Percentiles rank a stretch among this genome's conserved stretches.
Conservation (phyloP, 1,140 invertebrate genomes). For the Ylistrum balloti region DNA sequence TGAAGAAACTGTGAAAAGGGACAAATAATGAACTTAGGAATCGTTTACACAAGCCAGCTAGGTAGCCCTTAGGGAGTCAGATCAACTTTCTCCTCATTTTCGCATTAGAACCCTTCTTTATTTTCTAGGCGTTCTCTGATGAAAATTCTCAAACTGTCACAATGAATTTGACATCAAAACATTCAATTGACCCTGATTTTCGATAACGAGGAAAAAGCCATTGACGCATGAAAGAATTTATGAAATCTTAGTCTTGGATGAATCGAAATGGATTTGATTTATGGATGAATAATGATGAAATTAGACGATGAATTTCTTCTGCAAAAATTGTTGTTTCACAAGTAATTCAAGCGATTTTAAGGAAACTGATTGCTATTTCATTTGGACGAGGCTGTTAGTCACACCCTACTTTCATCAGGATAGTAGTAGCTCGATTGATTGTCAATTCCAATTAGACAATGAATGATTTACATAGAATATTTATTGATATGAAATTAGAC, state of each 20-base stretch:
- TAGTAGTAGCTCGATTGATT: background rate
- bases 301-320: background rate
- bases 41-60: slow-evolving; percentile 5
- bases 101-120: background rate
- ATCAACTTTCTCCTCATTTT: slow-evolving; percentile 35
- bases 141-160: slow-evolving; percentile 27
- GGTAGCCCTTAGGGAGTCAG: slow-evolving; percentile 7
- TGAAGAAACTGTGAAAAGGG: slow-evolving; percentile 38
- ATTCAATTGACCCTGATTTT: slow-evolving; percentile 29
- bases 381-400: background rate
- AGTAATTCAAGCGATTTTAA: slow-evolving; percentile 19
- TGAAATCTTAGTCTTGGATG: slow-evolving; percentile 25
- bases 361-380: slow-evolving; percentile 8
- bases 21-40: slow-evolving; percentile 39
- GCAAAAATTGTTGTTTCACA: slow-evolving; percentile 16
- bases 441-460: slow-evolving; percentile 6
- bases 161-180: slow-evolving; percentile 28
- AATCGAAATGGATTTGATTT: slow-evolving; percentile 21
- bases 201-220: slow-evolving; percentile 31
- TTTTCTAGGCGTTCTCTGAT: background rate
- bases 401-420: background rate
- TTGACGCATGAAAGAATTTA: slow-evolving; percentile 17
- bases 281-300: slow-evolving; percentile 21
- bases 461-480: background rate
- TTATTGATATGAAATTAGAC: background rate